Conservation (phyloP, 2,888 invertebrate species). For the Drosophila ezoana region DNA sequence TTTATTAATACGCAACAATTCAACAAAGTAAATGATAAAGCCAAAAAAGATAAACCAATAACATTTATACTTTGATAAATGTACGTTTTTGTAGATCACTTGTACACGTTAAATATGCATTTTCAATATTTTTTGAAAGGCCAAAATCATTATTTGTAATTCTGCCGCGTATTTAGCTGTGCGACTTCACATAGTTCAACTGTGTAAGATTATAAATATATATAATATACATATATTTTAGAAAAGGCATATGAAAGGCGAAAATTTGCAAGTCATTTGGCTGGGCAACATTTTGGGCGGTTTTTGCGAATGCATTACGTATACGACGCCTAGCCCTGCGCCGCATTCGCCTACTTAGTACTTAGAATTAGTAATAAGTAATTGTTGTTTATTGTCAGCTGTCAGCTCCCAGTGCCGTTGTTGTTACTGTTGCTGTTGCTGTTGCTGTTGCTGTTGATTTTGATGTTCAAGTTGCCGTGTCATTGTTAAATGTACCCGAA, state of each 20-base stretch:
- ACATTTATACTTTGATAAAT: conserved; percentile 59
- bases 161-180: conserved; percentile 36
- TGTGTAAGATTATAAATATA: conserved; percentile 22
- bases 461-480: conserved; percentile 60
- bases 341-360: conserved; percentile 20
- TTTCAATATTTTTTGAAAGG: conserved; percentile 54
- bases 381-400: conserved; percentile 45
- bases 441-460: conserved; percentile 22
- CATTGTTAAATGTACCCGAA: conserved; percentile 58
- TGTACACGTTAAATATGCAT: conserved; percentile 59
- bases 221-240: conserved; percentile 10
- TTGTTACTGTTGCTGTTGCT: conserved; percentile 20
- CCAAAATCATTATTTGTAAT: conserved; percentile 31
- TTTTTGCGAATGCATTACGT: conserved; percentile 39
- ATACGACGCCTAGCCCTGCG: conserved; percentile 45
- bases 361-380: conserved; percentile 28
- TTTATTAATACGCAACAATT: conserved; percentile 35
- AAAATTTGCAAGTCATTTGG: neutral
- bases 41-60: conserved; percentile 15
- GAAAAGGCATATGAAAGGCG: neutral
- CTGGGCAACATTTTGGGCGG: conserved; percentile 5
- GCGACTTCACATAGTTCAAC: conserved; percentile 32
- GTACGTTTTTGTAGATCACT: conserved; percentile 63
- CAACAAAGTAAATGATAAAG: conserved; percentile 32
- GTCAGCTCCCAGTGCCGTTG: conserved; percentile 18